Base-by-base conservation (phyloP, 2,113 vertebrate species). In the Colaptes auratus region DNA sequence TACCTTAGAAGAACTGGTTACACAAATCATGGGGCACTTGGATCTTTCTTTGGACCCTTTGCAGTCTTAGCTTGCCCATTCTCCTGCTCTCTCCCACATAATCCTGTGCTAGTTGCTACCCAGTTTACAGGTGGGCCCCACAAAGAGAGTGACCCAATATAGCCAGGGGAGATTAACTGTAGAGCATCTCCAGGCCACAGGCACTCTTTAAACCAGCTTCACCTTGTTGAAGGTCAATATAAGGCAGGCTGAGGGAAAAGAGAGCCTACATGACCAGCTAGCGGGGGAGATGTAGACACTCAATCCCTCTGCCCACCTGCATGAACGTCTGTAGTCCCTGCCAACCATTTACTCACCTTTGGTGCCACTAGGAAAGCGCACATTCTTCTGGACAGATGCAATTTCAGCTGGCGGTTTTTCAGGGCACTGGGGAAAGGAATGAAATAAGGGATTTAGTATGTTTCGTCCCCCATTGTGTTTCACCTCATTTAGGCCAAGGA, bases 321-420 rank as follows among this genome's bases (percentile, higher is more conserved):
- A 10, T 3, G 4, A 27, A 18, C 31, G 9, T 4, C 33, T 21
- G 33, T 16, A 28, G 33, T 25, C 36, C 46, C 17, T 0, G 0
- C 2, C 1, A 2, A 9, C 16, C 19, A 3, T 27, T 30, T 0
- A 0, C 15, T 52, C 1, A 21, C 35, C 59, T 73, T 42, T 70
- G 72, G 25, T 8, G 4, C 10, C 7, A 25, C 15, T 4, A 53
- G 46, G 25, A 50, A 81, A 31, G 73, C n/a, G 56, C n/a, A 39
- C 12, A 3, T 20, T 21, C 28, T 36, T 50, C n/a, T 6, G 36
- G 9, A 25, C 21, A 44, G 42, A 24, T 50, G 30, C 30, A 7
- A 69, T 60, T 79, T 36, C n/a, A 64, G 1, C 11, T 14, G 24
- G 7, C 1, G 8, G 1, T 19, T 86, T 73, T 58, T 31, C 31